Percentiles rank a stretch among this genome's conserved stretches.
These are phyloP conservation scores for Drosophila tsacasi DNA, from an alignment of 1,140 invertebrate species.

Conservation along the genomic window DNA sequence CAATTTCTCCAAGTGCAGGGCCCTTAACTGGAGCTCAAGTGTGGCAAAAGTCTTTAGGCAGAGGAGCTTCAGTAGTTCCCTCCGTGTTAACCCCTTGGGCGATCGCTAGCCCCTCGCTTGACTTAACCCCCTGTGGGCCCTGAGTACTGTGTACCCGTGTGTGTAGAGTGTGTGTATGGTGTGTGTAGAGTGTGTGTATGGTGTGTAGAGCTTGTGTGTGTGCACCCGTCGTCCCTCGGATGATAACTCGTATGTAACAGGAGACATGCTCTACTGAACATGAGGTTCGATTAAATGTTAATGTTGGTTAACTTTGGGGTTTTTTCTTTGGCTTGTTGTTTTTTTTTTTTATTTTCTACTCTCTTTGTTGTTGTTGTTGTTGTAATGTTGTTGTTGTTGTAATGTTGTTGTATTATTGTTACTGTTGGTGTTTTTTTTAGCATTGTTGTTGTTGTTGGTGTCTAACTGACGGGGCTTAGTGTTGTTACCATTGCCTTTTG, in stretches of 20 bases:
- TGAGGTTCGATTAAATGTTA: slow-evolving; percentile 85
- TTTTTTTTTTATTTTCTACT: slow-evolving; percentile 28
- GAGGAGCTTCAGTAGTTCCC: slow-evolving; percentile 81
- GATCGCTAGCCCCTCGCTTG: slow-evolving; percentile 19
- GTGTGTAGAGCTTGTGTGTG: neutral
- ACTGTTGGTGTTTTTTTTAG: neutral
- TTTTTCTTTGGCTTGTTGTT: slow-evolving; percentile 78
- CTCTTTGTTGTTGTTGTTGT: neutral
- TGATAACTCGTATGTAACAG: slow-evolving; percentile 82
- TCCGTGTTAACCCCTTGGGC: slow-evolving; percentile 25
- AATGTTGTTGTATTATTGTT: neutral
- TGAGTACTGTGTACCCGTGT: neutral
- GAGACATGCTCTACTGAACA: slow-evolving; percentile 85
- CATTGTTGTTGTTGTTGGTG: slow-evolving; percentile 2
- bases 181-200: neutral
- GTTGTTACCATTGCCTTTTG: slow-evolving; percentile 36
- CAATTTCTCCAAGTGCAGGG: neutral
- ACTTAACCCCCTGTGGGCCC: slow-evolving; percentile 18
- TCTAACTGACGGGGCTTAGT: slow-evolving; percentile 13
- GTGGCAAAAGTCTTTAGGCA: slow-evolving; percentile 76
- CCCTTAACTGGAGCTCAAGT: slow-evolving; percentile 54
- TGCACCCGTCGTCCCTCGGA: slow-evolving; percentile 24
- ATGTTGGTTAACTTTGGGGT: slow-evolving; percentile 85
- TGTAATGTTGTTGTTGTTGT: no score
- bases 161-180: neutral